Base-by-base conservation (phyloP, 2,888 invertebrate genomes). In the Plagodis dolabraria region DNA sequence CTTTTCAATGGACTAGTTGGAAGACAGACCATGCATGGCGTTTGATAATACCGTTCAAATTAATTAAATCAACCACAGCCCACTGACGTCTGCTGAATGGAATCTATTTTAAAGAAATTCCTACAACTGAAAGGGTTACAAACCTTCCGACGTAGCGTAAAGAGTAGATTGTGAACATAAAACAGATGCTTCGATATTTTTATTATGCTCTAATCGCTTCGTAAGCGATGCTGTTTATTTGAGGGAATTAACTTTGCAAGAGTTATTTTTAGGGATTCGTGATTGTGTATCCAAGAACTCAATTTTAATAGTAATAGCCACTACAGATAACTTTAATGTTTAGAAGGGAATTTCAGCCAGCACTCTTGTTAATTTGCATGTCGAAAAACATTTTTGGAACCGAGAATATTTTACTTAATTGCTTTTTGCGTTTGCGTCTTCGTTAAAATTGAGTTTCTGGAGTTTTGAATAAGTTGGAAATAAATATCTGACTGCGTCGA, bases 171-270 rank as follows among this genome's bases (percentile, higher is more conserved):
- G 62, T 70, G 66, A 70, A 75, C 73, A 80, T 63, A 67, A 72
- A 84, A 74, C 88, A 88, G 85, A 88, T 83, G 83, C 76, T 74
- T 64, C 54, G 65, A 60, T 67, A 71, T 67, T 86, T 43, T 84
- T 82, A 85, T 82, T 82, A 78, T 65, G 80, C 81, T 76, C 76
- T 71, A 86, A 87, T 82, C 64, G 77, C 35, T 48, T 48, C 12
- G 64, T 68, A 68, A 71, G 68, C 68, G 70, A 65, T 70, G 69
- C 71, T 69, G 69, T 71, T 65, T 64, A 45, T 59, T 58, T 62
- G 47, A 62, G 49, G 54, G 55, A 55, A 57, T 65, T 56, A 44
- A 57, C 45, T 65, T 35, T 33, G 35, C 38, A 7, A 8, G 34
- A 22, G 53, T 34, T 57, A 57, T 52, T 60, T 60, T 34, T 6